These are phyloP conservation scores for Lophura swinhoii DNA, from an alignment of 2,797 vertebrate species.

Conservation along the genomic window DNA sequence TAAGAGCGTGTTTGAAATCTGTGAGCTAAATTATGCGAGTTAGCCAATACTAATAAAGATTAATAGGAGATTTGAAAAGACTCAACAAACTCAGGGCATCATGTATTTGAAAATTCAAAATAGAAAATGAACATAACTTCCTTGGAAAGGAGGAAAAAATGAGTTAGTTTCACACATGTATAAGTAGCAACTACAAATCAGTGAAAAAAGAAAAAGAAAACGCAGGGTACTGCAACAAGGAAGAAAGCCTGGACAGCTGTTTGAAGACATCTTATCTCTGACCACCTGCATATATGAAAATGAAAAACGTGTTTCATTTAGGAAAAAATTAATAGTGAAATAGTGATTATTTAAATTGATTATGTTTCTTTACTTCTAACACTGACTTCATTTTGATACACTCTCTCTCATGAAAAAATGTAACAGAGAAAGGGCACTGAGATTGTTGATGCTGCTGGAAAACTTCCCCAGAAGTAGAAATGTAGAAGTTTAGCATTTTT, in stretches of 20 bases:
- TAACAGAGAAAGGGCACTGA: background rate
- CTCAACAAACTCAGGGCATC: background rate
- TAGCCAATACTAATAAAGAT: background rate
- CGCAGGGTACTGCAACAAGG: background rate
- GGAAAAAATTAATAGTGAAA: background rate
- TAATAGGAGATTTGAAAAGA: background rate
- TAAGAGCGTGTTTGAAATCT: background rate
- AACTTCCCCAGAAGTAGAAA: background rate
- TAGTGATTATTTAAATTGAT: background rate
- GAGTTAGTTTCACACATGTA: accelerated
- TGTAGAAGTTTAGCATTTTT: background rate
- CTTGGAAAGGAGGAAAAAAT: background rate
- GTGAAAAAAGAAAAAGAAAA: background rate
- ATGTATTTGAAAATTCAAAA: background rate
- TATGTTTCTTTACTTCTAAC: background rate
- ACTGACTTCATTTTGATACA: background rate
- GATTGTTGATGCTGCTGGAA: background rate
- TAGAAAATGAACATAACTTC: background rate
- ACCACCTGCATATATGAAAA: background rate
- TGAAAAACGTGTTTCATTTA: background rate
- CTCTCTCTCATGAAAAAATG: background rate
- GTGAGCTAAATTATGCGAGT: background rate
- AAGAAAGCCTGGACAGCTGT: background rate
- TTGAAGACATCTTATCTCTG: background rate
- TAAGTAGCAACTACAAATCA: background rate